Conservation (phyloP, 2,113 vertebrate genomes). For the Camelus bactrianus region DNA sequence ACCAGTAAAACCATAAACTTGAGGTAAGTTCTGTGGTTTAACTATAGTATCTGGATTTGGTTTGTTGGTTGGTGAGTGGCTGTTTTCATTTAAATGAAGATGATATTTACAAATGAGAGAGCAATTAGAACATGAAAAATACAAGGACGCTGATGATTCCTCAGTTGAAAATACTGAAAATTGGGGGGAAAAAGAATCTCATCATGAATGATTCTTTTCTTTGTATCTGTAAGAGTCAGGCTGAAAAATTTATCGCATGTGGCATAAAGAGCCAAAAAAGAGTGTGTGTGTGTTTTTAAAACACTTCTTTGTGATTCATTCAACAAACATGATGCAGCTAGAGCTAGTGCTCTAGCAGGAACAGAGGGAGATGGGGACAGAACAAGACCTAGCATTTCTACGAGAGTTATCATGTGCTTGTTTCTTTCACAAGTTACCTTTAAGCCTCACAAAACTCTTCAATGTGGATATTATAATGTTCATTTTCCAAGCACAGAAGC, state of each 20-base stretch:
- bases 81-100: conserved; percentile 2
- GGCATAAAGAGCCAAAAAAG: conserved; percentile 49
- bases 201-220: conserved; percentile 6
- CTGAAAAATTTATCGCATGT: conserved; percentile 37
- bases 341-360: background rate
- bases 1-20: background rate
- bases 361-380: background rate
- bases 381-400: background rate
- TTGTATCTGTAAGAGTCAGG: background rate
- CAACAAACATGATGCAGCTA: conserved; percentile 3
- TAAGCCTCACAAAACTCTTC: background rate
- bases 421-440: conserved; percentile 26
- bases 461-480: background rate
- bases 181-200: background rate
- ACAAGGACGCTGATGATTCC: background rate
- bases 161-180: conserved; percentile 22
- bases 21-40: background rate
- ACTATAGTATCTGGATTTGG: background rate
- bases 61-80: background rate
- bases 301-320: conserved; percentile 40
- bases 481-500: background rate
- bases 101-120: background rate
- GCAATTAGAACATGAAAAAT: background rate
- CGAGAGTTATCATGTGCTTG: background rate
- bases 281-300: background rate